Base-by-base conservation (phyloP, 2,888 invertebrate species). In the Tenthredo scrophulariae region DNA sequence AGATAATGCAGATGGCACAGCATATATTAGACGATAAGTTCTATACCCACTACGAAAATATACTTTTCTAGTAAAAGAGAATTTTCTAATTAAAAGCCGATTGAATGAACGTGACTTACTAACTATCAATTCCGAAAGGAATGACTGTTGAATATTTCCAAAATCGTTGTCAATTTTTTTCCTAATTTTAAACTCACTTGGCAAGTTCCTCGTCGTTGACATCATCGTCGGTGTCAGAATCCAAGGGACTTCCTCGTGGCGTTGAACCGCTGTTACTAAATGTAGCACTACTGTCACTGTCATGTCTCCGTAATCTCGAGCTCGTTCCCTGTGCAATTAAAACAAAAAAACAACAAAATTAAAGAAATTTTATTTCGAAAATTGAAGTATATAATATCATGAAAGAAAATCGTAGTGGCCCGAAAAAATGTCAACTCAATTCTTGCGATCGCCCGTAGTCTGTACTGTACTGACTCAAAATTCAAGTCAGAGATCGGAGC, bases 231-330 rank as follows among this genome's bases (percentile, higher is more conserved):
- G 93, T 93, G 85, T 93, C 93, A 18, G 93, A 93, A 70, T 92
- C 92, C 85, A 93, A 88, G 18, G 92, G 91, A 87, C 93, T 93
- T 88, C 92, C 93, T 88, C 93, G 93, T 33, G 93, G 90, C 9
- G 93, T 93, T 15, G 93, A 93, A 4, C 92, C 93, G 86, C 93
- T 93, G 87, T 94, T 94, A 87, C 94, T 94, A 88, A 94, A 94
- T 4, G 94, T 94, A 79, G 93, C 94, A 87, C 94, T 93, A 85
- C 92, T 94, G 84, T 93, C 94, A 86, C 94, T 93, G 80, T 90
- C 93, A 26, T 90, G 88, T 86, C 91, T 88, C 62, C 85, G 87
- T 85, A 91, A 91, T 87, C 91, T 92, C 9, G 91, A 89, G 5
- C 89, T 85, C 70, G 88, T 88, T 77, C 89, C 89, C 92, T 91